Conservation (phyloP, 2,888 invertebrate species). For the Orthosia cruda region DNA sequence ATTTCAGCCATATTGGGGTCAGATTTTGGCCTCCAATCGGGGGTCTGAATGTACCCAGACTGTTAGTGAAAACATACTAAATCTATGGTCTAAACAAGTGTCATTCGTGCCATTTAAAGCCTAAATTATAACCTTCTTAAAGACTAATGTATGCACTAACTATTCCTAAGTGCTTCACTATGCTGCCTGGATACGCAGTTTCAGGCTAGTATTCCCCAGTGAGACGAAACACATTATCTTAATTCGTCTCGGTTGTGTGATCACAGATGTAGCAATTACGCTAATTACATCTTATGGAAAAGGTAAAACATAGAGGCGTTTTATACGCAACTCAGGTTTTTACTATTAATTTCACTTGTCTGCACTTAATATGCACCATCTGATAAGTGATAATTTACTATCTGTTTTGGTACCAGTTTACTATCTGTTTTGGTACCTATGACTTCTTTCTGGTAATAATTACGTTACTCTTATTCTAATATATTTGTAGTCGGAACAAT, state of each 20-base stretch:
- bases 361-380: neutral
- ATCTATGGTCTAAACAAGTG: too few species aligned
- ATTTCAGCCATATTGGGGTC: neutral
- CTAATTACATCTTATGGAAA: constrained; percentile 32
- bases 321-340: neutral
- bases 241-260: constrained; percentile 36
- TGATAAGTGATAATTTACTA: neutral
- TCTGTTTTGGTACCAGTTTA: too few species aligned
- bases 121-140: neutral
- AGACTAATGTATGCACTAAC: constrained; percentile 1
- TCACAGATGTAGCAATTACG: constrained; percentile 39
- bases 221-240: constrained; percentile 23
- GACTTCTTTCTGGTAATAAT: too few species aligned
- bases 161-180: neutral
- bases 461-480: too few species aligned
- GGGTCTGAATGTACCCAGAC: neutral
- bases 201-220: constrained; percentile 13
- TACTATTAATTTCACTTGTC: constrained; percentile 5
- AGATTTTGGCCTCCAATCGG: neutral
- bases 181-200: neutral
- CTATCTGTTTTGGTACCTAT: too few species aligned
- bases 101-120: too few species aligned
- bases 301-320: constrained; percentile 14
- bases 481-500: too few species aligned
- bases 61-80: too few species aligned